These are phyloP conservation scores for Sakesphorus luctuosus DNA, from an alignment of 2,113 vertebrate species.

Conservation along the genomic window DNA sequence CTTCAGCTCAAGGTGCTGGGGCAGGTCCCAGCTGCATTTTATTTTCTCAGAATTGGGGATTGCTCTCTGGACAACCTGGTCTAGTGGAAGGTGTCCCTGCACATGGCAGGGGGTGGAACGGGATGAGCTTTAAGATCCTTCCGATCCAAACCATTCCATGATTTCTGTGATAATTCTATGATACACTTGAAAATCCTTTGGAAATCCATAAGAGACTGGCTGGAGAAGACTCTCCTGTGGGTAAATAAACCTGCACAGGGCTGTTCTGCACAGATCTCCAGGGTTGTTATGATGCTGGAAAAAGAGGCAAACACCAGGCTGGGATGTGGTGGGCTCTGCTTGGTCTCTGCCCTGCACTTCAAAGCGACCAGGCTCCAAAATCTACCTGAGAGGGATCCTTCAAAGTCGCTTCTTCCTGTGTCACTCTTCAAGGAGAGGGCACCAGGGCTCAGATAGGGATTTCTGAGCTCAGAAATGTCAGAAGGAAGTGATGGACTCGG, in stretches of 20 bases:
- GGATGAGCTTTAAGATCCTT: not conserved
- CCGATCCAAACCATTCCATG: not conserved
- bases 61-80: too few species aligned
- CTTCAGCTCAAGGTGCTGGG: not conserved
- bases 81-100: not conserved
- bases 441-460: not conserved
- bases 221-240: not conserved
- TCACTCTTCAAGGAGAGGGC: conserved; percentile 2
- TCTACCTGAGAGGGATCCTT: not conserved
- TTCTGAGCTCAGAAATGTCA: conserved; percentile 51
- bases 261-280: not conserved
- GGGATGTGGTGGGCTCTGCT: not conserved
- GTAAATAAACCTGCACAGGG: not conserved
- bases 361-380: not conserved
- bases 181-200: not conserved
- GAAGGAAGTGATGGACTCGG: conserved; percentile 67
- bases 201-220: not conserved
- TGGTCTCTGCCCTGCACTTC: not conserved
- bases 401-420: conserved; percentile 1
- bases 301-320: not conserved
- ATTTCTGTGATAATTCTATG: not conserved
- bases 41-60: not conserved
- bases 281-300: not conserved
- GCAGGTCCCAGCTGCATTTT: not conserved
- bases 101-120: not conserved